phyloP scores from a whole-genome alignment of 2,888 invertebrate species.

The Mimachlamys varia region DNA sequence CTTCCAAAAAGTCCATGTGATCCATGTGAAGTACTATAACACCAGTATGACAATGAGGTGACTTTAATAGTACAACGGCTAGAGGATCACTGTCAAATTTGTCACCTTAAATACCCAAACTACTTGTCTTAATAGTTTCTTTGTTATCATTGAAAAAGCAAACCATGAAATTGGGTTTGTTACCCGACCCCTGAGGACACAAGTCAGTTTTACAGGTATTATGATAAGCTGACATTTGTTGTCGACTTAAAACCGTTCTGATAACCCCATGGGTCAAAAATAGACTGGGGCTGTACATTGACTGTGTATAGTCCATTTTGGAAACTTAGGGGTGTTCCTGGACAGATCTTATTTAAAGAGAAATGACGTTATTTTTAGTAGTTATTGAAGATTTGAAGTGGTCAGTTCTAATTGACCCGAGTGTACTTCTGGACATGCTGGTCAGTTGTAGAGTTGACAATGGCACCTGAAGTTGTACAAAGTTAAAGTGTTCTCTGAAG shows the following conservation, averaged over 20 bases:
- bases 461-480: not conserved
- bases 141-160: constrained; percentile 34
- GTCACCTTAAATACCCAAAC: not conserved
- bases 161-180: constrained; percentile 20
- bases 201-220: not conserved
- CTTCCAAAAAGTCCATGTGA: not conserved
- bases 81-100: constrained; percentile 1
- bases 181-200: not conserved
- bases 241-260: not conserved
- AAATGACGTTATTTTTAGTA: not conserved
- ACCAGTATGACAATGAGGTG: too few relatives aligned
- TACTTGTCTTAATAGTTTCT: not conserved
- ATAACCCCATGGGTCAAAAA: not conserved
- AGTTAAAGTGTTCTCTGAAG: not conserved
- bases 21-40: not conserved
- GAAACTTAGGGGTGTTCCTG: not conserved
- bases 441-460: too few relatives aligned
- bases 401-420: constrained; percentile 1
- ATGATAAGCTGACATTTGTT: constrained; percentile 16
- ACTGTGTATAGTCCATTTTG: not conserved
- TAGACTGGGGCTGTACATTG: not conserved
- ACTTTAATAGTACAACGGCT: not conserved
- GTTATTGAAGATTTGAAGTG: not conserved
- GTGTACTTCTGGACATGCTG: not conserved
- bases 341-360: not conserved